Percentiles rank a stretch among this genome's conserved stretches.
These are phyloP conservation scores for Eidolon helvum DNA, from an alignment of 2,113 vertebrate genomes.

Conservation along the genomic window DNA sequence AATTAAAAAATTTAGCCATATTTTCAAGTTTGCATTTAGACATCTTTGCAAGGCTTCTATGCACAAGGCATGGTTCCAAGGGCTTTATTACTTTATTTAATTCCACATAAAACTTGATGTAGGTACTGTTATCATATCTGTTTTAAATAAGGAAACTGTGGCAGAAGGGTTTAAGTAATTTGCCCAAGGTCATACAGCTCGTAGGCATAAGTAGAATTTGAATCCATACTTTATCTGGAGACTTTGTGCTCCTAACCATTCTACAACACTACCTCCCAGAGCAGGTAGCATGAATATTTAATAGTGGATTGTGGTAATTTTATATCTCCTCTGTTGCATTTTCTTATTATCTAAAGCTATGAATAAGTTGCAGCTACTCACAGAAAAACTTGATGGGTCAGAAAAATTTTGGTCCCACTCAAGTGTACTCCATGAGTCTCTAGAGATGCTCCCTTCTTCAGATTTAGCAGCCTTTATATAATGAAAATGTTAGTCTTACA, in stretches of 20 bases:
- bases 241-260: background rate
- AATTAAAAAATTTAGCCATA: background rate
- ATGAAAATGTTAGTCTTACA: background rate
- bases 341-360: background rate
- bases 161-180: background rate
- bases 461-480: background rate
- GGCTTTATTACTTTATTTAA: slow-evolving; percentile 24
- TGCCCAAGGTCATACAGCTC: background rate
- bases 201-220: background rate
- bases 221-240: background rate
- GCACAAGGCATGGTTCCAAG: background rate
- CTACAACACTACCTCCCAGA: background rate
- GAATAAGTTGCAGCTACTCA: slow-evolving; percentile 1
- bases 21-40: slow-evolving; percentile 46
- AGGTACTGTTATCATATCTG: background rate
- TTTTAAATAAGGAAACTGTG: slow-evolving; percentile 33
- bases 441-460: background rate
- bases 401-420: background rate
- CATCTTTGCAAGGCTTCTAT: background rate
- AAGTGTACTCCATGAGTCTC: background rate
- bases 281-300: background rate
- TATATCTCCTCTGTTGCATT: background rate
- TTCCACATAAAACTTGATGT: background rate
- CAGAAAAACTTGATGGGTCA: background rate
- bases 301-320: background rate